A percentile compares a stretch with the other conserved stretches of the same genome.
Evolutionary conservation across 2,888 invertebrate genomes (phyloP).

Genomic region (Embidobia sp.): DNA sequence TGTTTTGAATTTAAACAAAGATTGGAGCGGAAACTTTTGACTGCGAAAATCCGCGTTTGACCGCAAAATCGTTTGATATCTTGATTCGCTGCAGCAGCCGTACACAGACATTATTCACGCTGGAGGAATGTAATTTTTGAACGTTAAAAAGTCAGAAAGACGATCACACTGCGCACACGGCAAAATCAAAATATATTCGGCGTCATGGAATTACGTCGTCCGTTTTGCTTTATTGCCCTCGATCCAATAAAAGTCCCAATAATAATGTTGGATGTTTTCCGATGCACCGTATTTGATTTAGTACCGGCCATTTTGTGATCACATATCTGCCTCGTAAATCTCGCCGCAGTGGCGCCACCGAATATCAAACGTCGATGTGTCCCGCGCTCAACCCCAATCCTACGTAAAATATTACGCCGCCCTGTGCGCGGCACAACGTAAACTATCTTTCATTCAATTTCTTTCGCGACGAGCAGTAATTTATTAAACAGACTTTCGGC

Average conservation of each 20-base stretch:
- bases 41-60: constrained; percentile 21
- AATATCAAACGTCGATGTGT: constrained; percentile 82
- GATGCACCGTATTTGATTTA: constrained; percentile 81
- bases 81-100: constrained; percentile 45
- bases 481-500: no score
- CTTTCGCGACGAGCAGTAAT: no score
- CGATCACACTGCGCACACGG: constrained; percentile 55
- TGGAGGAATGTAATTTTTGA: constrained; percentile 55
- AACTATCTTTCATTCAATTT: constrained; percentile 74
- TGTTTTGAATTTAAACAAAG: no score
- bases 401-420: constrained; percentile 80
- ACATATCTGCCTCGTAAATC: constrained; percentile 82
- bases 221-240: constrained; percentile 74
- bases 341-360: constrained; percentile 75
- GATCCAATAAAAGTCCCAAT: constrained; percentile 82
- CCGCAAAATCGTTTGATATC: constrained; percentile 55
- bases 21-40: not conserved
- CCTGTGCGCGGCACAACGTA: constrained; percentile 71
- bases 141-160: constrained; percentile 61
- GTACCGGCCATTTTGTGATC: constrained; percentile 82
- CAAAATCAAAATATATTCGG: constrained; percentile 66
- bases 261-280: constrained; percentile 82
- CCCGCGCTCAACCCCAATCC: constrained; percentile 75
- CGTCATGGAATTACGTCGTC: constrained; percentile 74
- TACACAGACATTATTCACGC: constrained; percentile 51